phyloP scores from a whole-genome alignment of 1,140 invertebrate species.

The Ganaspis sp. region DNA sequence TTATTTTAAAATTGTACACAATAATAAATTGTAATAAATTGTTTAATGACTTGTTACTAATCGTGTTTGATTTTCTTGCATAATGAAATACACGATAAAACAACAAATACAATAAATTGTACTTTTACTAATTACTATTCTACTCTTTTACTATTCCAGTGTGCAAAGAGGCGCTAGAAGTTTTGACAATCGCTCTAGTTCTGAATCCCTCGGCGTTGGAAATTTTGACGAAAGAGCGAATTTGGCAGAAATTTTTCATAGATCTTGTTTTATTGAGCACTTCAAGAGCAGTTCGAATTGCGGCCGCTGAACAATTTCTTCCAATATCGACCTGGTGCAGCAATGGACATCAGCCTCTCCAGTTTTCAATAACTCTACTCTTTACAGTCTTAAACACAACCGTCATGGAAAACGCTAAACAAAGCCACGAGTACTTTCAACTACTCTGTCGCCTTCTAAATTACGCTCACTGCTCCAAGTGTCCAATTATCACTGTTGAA shows the following conservation, averaged over 20 bases:
- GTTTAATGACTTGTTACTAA: no score
- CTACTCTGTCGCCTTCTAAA: conserved; percentile 86
- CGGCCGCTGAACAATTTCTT: conserved; percentile 89
- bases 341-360: conserved; percentile 79
- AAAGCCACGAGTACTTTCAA: conserved; percentile 89
- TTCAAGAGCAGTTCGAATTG: conserved; percentile 82
- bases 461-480: conserved; percentile 83
- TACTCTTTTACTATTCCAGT: conserved; percentile 75
- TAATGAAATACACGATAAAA: no score
- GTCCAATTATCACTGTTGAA: conserved; percentile 83
- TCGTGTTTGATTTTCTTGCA: no score
- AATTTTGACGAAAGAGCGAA: conserved; percentile 80
- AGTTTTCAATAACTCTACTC: conserved; percentile 86
- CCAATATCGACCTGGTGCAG: conserved; percentile 85
- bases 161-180: conserved; percentile 94
- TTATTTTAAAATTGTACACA: no score
- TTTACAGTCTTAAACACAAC: conserved; percentile 86
- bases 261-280: conserved; percentile 91
- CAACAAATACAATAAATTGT: no score
- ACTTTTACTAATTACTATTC: neutral
- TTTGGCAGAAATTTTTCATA: conserved; percentile 84
- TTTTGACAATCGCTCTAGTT: conserved; percentile 89
- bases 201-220: conserved; percentile 90
- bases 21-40: no score
- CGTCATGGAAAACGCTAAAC: conserved; percentile 86